Evolutionary conservation across 2,888 invertebrate genomes (phyloP), one percentile per base, ranked within the genome.

Genomic region (Brassicogethes aeneus): DNA sequence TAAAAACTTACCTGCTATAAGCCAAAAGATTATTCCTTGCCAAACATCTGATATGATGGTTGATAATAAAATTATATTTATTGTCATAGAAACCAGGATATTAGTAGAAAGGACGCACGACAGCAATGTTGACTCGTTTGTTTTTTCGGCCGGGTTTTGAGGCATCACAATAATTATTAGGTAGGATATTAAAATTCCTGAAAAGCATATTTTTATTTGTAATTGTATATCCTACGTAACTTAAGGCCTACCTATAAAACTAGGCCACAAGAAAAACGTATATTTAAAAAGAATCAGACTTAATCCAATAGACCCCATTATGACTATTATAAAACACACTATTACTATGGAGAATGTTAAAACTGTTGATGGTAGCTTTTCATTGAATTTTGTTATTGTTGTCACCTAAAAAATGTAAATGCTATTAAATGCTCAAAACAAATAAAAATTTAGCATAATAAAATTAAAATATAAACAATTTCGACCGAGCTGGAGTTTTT

Each of bases 1-100:
- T 17, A 3, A 16, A 3, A 17, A 40, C 3, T 15, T 65, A 79
- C 79, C 79, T 57, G 78, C 76, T 43, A 71, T 66, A 43, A 76
- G 69, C 68, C 79, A 79, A 35, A 79, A 69, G 3, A 75, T 62
- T 34, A 78, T 70, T 15, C 78, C 77, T 23, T 76, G 75, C 76
- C 79, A 79, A 31, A 78, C 75, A 51, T 75, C 74, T 2, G 73
- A 59, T 13, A 80, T 59, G 34, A 79, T 63, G 13, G 76, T 77
- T 2, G 76, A 73, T 2, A 75, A 70, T 39, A 80, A 54, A 37
- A 66, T 51, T 17, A 73, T 53, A 70, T 69, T 66, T 36, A 69
- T 60, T 17, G 74, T 55, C 34, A 77, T 70, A 29, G 71, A 68
- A 37, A 71, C 54, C 56, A 76, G 61, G 2, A 74, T 70, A 8